These are phyloP conservation scores for Drosophila sturtevanti DNA, from an alignment of 1,140 invertebrate genomes.

Conservation along the genomic window DNA sequence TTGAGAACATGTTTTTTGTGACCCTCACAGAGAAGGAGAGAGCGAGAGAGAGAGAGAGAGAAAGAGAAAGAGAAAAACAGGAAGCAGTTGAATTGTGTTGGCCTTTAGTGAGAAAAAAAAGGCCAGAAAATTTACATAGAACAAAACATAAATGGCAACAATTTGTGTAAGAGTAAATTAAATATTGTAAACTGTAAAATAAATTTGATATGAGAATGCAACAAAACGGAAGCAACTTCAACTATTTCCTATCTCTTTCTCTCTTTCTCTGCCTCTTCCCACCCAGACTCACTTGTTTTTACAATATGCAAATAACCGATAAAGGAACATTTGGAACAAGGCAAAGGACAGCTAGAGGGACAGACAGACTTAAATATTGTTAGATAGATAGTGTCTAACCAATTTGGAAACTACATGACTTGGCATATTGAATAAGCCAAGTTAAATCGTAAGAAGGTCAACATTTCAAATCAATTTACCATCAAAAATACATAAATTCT, in stretches of 20 bases:
- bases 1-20: slow-evolving; percentile 21
- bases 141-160: slow-evolving; percentile 58
- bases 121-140: slow-evolving; percentile 44
- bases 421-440: slow-evolving; percentile 38
- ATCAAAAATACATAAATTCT: slow-evolving; percentile 62
- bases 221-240: slow-evolving; percentile 10
- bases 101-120: slow-evolving; percentile 13
- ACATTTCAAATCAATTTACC: slow-evolving; percentile 53
- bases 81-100: background rate
- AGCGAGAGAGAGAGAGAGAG: background rate
- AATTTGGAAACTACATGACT: slow-evolving; percentile 31
- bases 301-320: slow-evolving; percentile 20
- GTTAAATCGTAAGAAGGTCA: slow-evolving; percentile 57
- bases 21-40: background rate
- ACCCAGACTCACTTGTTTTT: background rate
- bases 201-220: slow-evolving; percentile 57
- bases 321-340: background rate
- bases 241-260: background rate
- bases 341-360: background rate
- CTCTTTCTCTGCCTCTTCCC: background rate
- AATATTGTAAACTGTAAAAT: slow-evolving; percentile 72
- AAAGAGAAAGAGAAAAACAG: background rate
- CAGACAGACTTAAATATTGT: slow-evolving; percentile 26
- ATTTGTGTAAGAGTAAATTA: slow-evolving; percentile 73
- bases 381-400: slow-evolving; percentile 28